Conservation (phyloP, 2,797 vertebrate genomes). For the Xenentodon cancila region DNA sequence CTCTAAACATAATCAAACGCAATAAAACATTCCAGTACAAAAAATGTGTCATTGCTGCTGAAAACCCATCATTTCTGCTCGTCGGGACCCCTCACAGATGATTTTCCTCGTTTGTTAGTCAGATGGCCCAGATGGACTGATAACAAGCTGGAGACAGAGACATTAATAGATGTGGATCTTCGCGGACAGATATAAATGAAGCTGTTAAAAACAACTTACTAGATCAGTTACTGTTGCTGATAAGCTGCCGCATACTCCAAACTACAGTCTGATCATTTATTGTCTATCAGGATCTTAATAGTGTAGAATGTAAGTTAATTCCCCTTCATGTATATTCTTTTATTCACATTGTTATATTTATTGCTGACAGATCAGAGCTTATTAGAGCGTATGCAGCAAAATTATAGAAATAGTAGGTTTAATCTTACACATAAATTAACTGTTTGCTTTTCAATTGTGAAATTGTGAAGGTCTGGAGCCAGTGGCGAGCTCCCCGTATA, state of each 20-base stretch:
- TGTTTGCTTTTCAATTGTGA: too few relatives aligned
- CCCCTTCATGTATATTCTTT: background rate
- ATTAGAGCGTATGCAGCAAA: too few relatives aligned
- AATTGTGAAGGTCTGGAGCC: background rate
- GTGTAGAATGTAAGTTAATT: background rate
- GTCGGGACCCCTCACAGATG: background rate
- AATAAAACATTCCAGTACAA: background rate
- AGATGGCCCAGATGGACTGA: background rate
- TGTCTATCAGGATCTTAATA: background rate
- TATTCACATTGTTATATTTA: too few relatives aligned
- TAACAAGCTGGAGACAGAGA: background rate
- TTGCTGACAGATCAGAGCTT: too few relatives aligned
- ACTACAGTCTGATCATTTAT: too few relatives aligned
- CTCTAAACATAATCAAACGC: background rate
- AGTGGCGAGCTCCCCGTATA: background rate
- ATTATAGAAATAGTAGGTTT: too few relatives aligned
- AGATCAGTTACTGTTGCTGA: too few relatives aligned
- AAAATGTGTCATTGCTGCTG: background rate
- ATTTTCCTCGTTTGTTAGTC: background rate
- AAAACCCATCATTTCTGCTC: background rate
- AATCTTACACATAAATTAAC: too few relatives aligned
- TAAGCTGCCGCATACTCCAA: too few relatives aligned
- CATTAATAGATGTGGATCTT: background rate
- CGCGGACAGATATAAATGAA: too few relatives aligned
- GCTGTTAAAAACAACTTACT: too few relatives aligned